Evolutionary conservation across 53 echinoderm and acorn worm species (phyloP), one percentile per base, ranked within the genome.

Genomic region (Mesocentrotus franciscanus): DNA sequence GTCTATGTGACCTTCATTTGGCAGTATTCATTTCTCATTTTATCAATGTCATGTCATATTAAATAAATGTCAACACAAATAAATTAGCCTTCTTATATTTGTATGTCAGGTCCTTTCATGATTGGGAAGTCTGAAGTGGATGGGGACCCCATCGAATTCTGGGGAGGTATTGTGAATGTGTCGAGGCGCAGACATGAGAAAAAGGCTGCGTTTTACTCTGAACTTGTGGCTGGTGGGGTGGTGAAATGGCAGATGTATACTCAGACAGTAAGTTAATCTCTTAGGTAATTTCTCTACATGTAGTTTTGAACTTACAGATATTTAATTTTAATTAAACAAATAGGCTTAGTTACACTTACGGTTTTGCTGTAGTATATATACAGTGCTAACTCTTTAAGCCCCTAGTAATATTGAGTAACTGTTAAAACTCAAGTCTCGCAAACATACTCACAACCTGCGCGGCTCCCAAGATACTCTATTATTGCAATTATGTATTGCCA

Each of bases 71-170:
- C 49, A 49, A 49, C 49, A 49, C 49, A 4, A 49, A 49, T 5
- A 49, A 49, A 49, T 49, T 49, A 7, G 74, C 32, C 32, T n/a
- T 33, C 11, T 33, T 2, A 0, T 0, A 58, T 26, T 87, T 87
- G 75, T 30, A 20, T 75, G 17, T 56, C 89, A 99, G 99, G 98
- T 59, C 99, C 99, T 60, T 99, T 99, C 96, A 96, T 97, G 26
- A 96, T 97, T 84, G 99, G 99, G 24, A 99, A 99, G 90, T 90
- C 93, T 56, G 99, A 99, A 89, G 96, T 98, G 6, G 99, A 99
- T 94, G 99, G 97, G 0, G 99, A 99, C 76, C 99, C 99, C 13
- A 8, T 97, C 60, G 97, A 98, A 81, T 95, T 93, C 56, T 97
- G 91, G 89, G 99, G 99, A 56, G 98, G 99, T 4, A 97, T 99